These are phyloP conservation scores for Platycercus adscitus DNA, from an alignment of 2,113 vertebrate species.

Conservation along the genomic window DNA sequence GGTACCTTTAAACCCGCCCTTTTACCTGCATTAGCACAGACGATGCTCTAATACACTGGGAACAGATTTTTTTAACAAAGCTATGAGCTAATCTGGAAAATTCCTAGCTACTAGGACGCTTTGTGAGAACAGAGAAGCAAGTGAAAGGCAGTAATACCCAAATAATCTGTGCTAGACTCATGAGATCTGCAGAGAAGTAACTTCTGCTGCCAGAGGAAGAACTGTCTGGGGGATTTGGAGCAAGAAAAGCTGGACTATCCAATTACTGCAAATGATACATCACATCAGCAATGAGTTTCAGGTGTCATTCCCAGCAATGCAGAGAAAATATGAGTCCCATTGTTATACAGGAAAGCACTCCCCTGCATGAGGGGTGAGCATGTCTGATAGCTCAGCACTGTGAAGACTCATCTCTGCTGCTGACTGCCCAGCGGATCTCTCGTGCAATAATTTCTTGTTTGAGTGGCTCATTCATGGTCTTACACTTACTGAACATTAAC, in stretches of 20 bases:
- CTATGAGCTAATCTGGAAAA: background rate
- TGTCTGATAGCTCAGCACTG: background rate
- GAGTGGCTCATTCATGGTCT: background rate
- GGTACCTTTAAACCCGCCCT: background rate
- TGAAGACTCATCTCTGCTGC: background rate
- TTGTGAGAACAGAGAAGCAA: background rate
- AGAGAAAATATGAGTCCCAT: background rate
- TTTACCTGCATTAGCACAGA: background rate
- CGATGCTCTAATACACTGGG: background rate
- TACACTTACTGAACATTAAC: background rate
- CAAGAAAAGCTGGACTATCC: background rate
- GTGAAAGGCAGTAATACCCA: background rate
- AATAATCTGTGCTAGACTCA: background rate
- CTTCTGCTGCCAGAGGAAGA: background rate
- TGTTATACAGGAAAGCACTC: accelerated
- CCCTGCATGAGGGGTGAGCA: background rate
- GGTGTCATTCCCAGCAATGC: background rate
- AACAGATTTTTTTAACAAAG: background rate
- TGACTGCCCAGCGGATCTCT: background rate
- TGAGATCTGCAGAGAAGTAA: background rate
- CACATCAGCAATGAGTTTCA: background rate
- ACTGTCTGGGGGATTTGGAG: background rate
- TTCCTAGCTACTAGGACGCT: background rate
- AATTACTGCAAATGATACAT: background rate
- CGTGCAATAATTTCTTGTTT: background rate